phyloP scores from a whole-genome alignment of 2,888 invertebrate species.

The Pherbina coryleti region DNA sequence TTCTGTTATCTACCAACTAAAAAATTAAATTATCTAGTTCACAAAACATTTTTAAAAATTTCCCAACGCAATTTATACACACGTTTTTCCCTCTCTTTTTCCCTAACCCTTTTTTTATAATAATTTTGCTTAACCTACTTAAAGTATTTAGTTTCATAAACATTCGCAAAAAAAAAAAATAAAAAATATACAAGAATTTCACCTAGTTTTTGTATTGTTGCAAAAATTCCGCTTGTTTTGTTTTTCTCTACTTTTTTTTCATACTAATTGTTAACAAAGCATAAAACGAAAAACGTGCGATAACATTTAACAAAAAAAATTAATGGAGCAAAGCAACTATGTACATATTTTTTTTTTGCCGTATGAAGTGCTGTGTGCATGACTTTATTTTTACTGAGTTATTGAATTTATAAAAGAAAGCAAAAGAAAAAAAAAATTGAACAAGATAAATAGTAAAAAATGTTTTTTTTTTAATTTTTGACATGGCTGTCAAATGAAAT shows the following conservation, averaged over 20 bases:
- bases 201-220: too few species aligned
- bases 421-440: too few species aligned
- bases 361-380: not conserved
- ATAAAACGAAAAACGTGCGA: constrained; percentile 39
- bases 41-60: not conserved
- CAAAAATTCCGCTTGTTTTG: not conserved
- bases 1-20: too few species aligned
- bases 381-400: too few species aligned
- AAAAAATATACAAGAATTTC: too few species aligned
- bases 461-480: not conserved
- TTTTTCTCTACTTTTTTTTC: not conserved
- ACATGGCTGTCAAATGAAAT: not conserved
- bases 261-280: constrained; percentile 34
- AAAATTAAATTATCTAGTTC: too few species aligned
- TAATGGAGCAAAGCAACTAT: constrained; percentile 29
- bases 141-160: constrained; percentile 2
- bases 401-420: too few species aligned
- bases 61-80: not conserved
- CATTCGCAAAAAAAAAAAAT: not conserved
- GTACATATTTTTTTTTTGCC: not conserved
- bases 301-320: constrained; percentile 27
- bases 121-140: not conserved
- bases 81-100: not conserved
- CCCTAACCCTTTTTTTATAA: not conserved
- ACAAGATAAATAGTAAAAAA: too few species aligned